Evolutionary conservation across 2,797 vertebrate species (phyloP).

Genomic region (Myotis pilosus): DNA sequence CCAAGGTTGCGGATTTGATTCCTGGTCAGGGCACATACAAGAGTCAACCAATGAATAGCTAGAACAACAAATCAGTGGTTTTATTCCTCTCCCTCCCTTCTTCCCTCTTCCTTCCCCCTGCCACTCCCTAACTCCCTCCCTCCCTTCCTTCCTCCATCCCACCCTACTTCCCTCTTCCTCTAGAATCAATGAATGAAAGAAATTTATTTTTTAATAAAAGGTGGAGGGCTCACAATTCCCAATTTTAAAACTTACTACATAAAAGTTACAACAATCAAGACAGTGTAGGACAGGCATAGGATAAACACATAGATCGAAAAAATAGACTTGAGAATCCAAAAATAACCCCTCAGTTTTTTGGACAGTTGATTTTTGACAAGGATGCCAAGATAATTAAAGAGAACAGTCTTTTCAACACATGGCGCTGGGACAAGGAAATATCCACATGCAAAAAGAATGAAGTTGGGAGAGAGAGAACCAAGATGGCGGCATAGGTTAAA

Average conservation of each 20-base stretch:
- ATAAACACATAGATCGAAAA: neutral
- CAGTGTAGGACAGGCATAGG: neutral
- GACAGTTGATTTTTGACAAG: neutral
- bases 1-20: neutral
- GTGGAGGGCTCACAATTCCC: neutral
- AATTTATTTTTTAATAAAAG: neutral
- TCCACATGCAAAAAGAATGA: neutral
- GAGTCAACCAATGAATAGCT: no score
- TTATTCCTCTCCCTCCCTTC: no score
- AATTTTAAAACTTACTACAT: neutral
- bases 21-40: neutral
- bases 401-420: neutral
- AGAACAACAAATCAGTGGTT: no score
- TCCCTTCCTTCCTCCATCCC: no score
- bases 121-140: no score
- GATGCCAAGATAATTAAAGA: neutral
- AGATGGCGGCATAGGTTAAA: no score
- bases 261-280: neutral
- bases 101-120: no score
- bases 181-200: neutral
- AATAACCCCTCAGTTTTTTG: neutral
- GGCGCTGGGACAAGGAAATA: neutral
- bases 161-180: neutral
- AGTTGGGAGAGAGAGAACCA: no score
- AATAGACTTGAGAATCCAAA: neutral